Evolutionary conservation across 2,797 vertebrate species (phyloP), one percentile per base, ranked within the genome.

Genomic region (Craterocephalus amniculus): DNA sequence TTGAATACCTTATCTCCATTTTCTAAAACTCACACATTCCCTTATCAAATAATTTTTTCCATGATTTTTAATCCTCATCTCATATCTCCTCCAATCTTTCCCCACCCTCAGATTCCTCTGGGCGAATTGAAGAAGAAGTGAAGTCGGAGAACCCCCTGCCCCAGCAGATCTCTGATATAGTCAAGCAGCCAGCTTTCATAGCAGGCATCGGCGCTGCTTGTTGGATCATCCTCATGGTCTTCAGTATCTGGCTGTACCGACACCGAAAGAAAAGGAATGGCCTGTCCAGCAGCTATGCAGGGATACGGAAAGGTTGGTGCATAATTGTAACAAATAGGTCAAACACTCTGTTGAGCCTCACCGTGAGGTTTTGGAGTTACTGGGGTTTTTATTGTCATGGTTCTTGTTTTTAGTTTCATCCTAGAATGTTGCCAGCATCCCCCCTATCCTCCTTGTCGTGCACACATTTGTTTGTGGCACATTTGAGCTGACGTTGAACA

Each of bases 211-310:
- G 98, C 2, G 97, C 97, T 0, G 97, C 97, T 8, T 99, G 97
- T 58, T 99, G 98, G 98, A 97, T 99, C 83, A 97, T 99, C 86
- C 95, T 99, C 59, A 98, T 98, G 97, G 96, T 99, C 66, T 99
- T 99, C 91, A 99, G 98, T 87, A 95, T 99, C 92, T 99, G 98
- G 98, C 87, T 99, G 2, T 99, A 99, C 72, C 93, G 97, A 0
- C 97, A 99, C 89, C 88, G 97, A 18, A 99, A 99, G 94, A 99
- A 99, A 83, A 93, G 98, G 67, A 98, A 90, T 0, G 97, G 97
- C 6, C 96, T 99, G 57, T 95, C 95, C 64, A 98, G 95, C 89
- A 97, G 96, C 85, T 99, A 99, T 0, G 96, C 98, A 57, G 97
- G 97, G 73, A 99, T 99, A 79, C 95, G 97, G 85, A 99, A 99